Base-by-base conservation (phyloP, 2,888 invertebrate species). In the Tanypteryx hageni region DNA sequence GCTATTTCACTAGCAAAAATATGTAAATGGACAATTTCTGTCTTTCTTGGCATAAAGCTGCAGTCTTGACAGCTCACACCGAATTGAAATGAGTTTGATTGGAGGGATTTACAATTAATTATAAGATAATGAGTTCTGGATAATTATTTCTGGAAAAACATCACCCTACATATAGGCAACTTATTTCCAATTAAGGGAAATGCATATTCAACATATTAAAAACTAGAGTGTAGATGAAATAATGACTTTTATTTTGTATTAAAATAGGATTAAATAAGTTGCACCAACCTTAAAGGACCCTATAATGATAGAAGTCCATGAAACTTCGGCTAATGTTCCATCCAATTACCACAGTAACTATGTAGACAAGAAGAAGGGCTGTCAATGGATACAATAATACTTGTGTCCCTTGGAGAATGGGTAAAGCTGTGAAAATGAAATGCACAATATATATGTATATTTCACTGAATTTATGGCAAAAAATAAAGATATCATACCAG, bases 261-360 rank as follows among this genome's bases (percentile, higher is more conserved):
- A 22, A 5, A 76, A 76, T 76, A 76, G 4, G 13, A 27, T 10
- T 76, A 11, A 9, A 76, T 76, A 76, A 22, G 22, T 76, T 76
- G 5, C 11, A 61, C 59, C 64, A 44, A 84, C 61, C 85, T 94
- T 94, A 97, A 94, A 97, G 96, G 93, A 98, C 97, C 95, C 98
- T 96, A 94, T 97, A 97, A 93, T 97, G 96, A 95, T 99, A 99
- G 95, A 98, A 99, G 94, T 97, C 95, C 95, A 98, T 97, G 93
- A 99, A 96, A 94, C 97, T 96, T 91, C 96, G 96, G 93, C 98
- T 98, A 92, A 99, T 96, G 95, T 99, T 99, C 96, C 98, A 97
- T 92, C 97, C 97, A 92, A 97, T 96, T 14, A 97, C 96, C 92
- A 99, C 95, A 0, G 98, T 97, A 44, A 97, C 95, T 91, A 99